A percentile compares a stretch with the other conserved stretches of the same genome.
Conservation (phyloP, 2,888 invertebrate species). For the Cyclophora albipunctata region DNA sequence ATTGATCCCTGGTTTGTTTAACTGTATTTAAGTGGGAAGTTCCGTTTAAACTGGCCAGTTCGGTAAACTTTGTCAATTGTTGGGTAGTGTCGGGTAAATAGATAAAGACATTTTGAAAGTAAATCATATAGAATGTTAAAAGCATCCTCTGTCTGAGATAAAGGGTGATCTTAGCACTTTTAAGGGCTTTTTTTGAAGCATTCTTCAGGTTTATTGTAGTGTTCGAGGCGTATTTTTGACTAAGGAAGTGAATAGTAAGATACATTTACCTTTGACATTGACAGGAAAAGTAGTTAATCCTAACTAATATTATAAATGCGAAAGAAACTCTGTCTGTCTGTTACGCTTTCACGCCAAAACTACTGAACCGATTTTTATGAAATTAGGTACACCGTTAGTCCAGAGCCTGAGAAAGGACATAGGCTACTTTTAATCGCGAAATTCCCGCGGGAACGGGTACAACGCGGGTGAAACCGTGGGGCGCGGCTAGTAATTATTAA, state of each 20-base stretch:
- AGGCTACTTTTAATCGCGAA: too few species aligned
- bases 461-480: too few species aligned
- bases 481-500: background rate
- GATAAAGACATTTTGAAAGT: constrained; percentile 47
- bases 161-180: constrained; percentile 21
- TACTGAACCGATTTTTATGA: too few species aligned
- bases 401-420: too few species aligned
- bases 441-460: too few species aligned
- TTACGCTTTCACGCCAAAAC: too few species aligned
- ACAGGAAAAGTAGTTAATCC: background rate
- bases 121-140: constrained; percentile 41
- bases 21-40: constrained; percentile 7
- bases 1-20: constrained; percentile 16
- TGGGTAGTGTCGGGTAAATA: constrained; percentile 47
- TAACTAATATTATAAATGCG: background rate
- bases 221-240: too few species aligned
- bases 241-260: background rate
- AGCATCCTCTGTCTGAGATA: constrained; percentile 16
- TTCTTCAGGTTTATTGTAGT: background rate
- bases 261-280: background rate
- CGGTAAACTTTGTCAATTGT: constrained; percentile 43
- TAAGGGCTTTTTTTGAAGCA: constrained; percentile 11
- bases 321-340: too few species aligned
- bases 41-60: constrained; percentile 22
- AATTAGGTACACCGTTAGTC: too few species aligned